Evolutionary conservation across 1,140 invertebrate genomes (phyloP).

Genomic region (Oryzaephilus surinamensis): DNA sequence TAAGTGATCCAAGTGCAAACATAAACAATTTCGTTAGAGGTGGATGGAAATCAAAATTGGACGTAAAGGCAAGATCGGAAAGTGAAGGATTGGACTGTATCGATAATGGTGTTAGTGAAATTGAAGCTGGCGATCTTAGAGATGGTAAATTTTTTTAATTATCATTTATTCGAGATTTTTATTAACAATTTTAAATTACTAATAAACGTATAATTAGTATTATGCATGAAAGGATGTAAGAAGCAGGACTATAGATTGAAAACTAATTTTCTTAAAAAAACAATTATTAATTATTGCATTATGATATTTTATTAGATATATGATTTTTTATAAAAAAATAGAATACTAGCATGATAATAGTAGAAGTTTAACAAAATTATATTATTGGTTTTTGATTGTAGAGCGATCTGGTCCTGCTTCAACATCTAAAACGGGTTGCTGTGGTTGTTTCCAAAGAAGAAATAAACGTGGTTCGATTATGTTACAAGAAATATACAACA

Average conservation of each 20-base stretch:
- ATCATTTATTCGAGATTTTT: slow-evolving; percentile 1
- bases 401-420: slow-evolving; percentile 36
- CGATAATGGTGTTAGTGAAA: slow-evolving; percentile 73
- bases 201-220: not conserved
- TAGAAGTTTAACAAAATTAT: slow-evolving; percentile 9
- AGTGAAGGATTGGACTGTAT: slow-evolving; percentile 80
- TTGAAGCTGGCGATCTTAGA: slow-evolving; percentile 85
- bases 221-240: slow-evolving; percentile 14
- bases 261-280: not conserved
- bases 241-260: slow-evolving; percentile 20
- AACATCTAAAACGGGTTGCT: slow-evolving; percentile 30
- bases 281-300: no score
- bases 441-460: slow-evolving; percentile 31
- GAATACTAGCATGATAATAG: not conserved
- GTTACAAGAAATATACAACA: slow-evolving; percentile 31
- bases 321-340: no score
- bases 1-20: slow-evolving; percentile 90
- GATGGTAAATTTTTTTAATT: slow-evolving; percentile 59
- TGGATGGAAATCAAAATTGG: slow-evolving; percentile 58
- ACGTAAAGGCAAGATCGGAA: slow-evolving; percentile 75
- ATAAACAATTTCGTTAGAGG: slow-evolving; percentile 80
- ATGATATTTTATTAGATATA: no score
- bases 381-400: slow-evolving; percentile 27
- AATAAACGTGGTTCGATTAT: slow-evolving; percentile 31
- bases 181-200: slow-evolving; percentile 3